A percentile compares a stretch with the other conserved stretches of the same genome.
phyloP scores from a whole-genome alignment of 2,113 vertebrate genomes.

The Megaceryle torquata region DNA sequence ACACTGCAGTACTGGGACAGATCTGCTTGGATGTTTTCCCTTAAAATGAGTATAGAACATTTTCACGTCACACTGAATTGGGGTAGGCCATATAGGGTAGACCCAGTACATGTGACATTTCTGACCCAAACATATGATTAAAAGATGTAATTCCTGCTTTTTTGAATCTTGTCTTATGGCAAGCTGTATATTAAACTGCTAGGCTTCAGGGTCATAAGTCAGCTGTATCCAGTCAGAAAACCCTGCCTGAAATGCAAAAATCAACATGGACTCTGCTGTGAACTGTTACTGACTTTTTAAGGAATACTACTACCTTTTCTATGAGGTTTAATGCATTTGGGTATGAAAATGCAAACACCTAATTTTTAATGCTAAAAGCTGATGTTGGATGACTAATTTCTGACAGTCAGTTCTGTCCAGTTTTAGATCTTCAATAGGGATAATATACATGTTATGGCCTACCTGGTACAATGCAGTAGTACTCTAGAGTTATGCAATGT shows the following conservation, averaged over 20 bases:
- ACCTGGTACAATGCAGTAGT: not conserved
- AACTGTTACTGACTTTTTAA: not conserved
- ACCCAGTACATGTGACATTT: not conserved
- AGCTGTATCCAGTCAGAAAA: not conserved
- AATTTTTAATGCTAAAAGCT: not conserved
- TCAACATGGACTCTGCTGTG: not conserved
- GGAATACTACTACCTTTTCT: not conserved
- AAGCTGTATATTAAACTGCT: not conserved
- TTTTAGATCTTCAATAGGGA: not conserved
- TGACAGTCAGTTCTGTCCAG: not conserved
- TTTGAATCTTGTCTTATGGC: not conserved
- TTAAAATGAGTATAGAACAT: not conserved
- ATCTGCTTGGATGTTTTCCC: not conserved
- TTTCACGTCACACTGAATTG: not conserved
- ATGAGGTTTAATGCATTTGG: not conserved
- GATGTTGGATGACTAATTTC: not conserved
- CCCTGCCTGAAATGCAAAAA: not conserved
- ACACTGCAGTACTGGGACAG: not conserved
- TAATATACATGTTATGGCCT: not conserved
- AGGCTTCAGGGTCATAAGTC: not conserved
- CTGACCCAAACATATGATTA: not conserved
- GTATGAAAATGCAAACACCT: not conserved
- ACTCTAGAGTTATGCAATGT: not conserved
- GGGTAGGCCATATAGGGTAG: not conserved
- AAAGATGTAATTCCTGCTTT: not conserved